These are phyloP conservation scores for Drosophila saltans DNA, from an alignment of 1,140 invertebrate genomes.

Conservation along the genomic window DNA sequence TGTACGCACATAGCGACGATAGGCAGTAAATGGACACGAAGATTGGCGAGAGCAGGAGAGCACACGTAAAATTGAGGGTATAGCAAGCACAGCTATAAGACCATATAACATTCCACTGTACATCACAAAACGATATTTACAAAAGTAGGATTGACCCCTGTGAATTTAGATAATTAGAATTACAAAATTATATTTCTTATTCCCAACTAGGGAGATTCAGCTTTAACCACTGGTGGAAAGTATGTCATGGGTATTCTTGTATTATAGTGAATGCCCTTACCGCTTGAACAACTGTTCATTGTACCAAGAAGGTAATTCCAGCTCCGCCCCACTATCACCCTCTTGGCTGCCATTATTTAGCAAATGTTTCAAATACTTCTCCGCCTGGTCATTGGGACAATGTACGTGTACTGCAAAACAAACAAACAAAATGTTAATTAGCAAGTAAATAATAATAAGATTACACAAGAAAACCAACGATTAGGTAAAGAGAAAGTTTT, in stretches of 20 bases:
- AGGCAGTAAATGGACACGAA: slow-evolving; percentile 86
- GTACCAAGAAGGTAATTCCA: slow-evolving; percentile 85
- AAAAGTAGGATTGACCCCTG: slow-evolving; percentile 88
- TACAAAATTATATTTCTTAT: background rate
- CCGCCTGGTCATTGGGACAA: slow-evolving; percentile 29
- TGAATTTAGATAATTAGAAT: slow-evolving; percentile 16
- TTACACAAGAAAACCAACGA: slow-evolving; percentile 27
- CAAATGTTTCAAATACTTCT: slow-evolving; percentile 67
- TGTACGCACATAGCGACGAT: slow-evolving; percentile 90
- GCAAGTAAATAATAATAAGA: background rate
- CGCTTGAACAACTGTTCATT: slow-evolving; percentile 85
- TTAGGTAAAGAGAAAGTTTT: slow-evolving; percentile 47
- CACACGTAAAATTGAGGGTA: slow-evolving; percentile 87
- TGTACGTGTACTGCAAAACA: slow-evolving; percentile 29
- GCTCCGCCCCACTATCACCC: slow-evolving; percentile 65
- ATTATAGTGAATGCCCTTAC: slow-evolving; percentile 61
- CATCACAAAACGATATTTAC: slow-evolving; percentile 86
- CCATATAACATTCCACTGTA: slow-evolving; percentile 86
- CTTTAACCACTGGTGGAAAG: background rate
- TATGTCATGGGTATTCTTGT: background rate
- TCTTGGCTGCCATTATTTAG: slow-evolving; percentile 65
- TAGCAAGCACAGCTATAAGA: slow-evolving; percentile 86
- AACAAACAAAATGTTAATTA: slow-evolving; percentile 21
- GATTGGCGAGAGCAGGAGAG: slow-evolving; percentile 88
- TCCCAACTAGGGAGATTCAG: no score